Evolutionary conservation across 1,140 invertebrate species (phyloP), one percentile per base, ranked within the genome.

Genomic region (Drosophila equinoxialis): DNA sequence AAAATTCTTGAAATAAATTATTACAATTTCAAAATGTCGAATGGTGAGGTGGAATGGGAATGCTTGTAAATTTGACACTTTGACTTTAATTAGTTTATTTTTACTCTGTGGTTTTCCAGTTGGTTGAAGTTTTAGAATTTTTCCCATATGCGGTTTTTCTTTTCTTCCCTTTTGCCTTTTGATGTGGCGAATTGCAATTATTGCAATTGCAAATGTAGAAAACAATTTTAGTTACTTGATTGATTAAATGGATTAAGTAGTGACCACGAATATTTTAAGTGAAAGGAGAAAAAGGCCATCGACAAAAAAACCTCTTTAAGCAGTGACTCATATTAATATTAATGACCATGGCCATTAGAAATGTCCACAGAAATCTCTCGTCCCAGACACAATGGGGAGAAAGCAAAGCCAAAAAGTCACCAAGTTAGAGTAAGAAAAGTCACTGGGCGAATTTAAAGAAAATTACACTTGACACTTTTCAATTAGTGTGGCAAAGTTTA

Each of bases 391-490:
- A 17, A 42, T 23, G 59, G 66, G 65, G 51, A 11, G 37, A 70
- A 79, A 68, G 20, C 23, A 64, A 81, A 72, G 74, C 71, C 71
- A 84, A 74, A 68, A 51, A 79, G 69, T 65, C 79, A 68, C 60
- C 72, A 51, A 42, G 13, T 35, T 30, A 54, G 51, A 59, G 65
- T 41, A 60, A 51, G 45, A 60, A 51, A 68, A 30, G 65, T 79
- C 68, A 79, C 71, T 62, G 78, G 58, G 42, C 48, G 65, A 81
- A 71, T 89, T 84, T 89, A 84, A 81, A 81, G 84, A 76, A 51
- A 84, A 89, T 78, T 84, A 84, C 67, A 89, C 85, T 84, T 89
- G 84, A 89, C 84, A 81, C 85, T 89, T 89, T 89, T 89, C 84
- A 89, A 89, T 90, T 89, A 89, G 84, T 84, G 66, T 54, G 55